Base-by-base conservation (phyloP, 1,140 invertebrate species). In the Stenopsyche tienmushanensis region DNA sequence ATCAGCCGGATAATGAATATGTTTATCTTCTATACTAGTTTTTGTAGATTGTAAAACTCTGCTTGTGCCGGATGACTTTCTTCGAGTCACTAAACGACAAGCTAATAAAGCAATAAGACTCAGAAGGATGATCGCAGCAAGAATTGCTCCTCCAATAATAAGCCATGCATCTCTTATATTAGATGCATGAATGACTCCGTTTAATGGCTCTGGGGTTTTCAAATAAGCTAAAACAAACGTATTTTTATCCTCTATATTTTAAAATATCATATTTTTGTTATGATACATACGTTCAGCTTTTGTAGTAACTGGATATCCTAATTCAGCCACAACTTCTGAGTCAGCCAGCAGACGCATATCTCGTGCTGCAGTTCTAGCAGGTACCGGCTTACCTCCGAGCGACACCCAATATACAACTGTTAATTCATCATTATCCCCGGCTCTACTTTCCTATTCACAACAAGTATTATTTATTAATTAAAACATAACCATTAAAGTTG, bases 291-390 rank as follows among this genome's bases (percentile, higher is more conserved):
- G 90, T 82, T 92, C 88, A 53, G 90, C 90, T 78, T 92, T 91
- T 63, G 90, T 88, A 13, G 89, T 84, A n/a, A 92, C 85, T 0
- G 88, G 83, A 39, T 86, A 86, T 5, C 89, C 90, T 24, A 92
- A 77, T 64, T 89, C 86, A n/a, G 82, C 78, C 0, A 84, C 83
- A 0, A 90, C 90, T 75, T 93, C 91, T 8, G 84, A 84, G 34
- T 90, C 85, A 0, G 85, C 84, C 1, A 93, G 83, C 3, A 92
- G 77, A 41, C 83, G 79, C 90, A 93, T 92, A 71, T 92, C 91
- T 54, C 85, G 84, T 2, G 90, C 88, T 0, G 91, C 91, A 0
- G 87, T 89, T 8, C 83, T 83, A 0, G 91, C 90, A 21, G 88
- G 83, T 1, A 93, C 88, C 0, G 90, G 88, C 69, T 87, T 83